A percentile compares a stretch with the other conserved stretches of the same genome.
phyloP scores from a whole-genome alignment of 2,797 vertebrate genomes.

The Acanthis flammea region DNA sequence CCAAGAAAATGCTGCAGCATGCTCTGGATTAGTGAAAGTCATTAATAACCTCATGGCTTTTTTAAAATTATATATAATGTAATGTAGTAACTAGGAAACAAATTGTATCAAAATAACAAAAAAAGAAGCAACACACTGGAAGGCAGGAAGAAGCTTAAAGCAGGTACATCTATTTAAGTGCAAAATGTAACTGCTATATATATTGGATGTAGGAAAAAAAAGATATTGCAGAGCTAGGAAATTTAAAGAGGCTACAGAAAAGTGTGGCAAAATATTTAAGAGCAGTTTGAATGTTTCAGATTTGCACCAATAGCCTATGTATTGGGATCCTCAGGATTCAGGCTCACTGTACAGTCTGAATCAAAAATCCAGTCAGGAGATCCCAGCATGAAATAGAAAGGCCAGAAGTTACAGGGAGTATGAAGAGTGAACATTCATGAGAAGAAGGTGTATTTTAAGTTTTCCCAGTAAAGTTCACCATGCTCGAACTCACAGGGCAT shows the following conservation, averaged over 20 bases:
- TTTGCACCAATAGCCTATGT: background rate
- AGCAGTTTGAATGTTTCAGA: background rate
- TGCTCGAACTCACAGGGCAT: background rate
- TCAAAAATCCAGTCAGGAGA: background rate
- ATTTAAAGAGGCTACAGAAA: background rate
- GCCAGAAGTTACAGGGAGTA: background rate
- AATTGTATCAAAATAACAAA: background rate
- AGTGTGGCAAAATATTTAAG: background rate
- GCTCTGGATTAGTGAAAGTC: background rate
- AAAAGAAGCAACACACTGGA: background rate
- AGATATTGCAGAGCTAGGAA: background rate
- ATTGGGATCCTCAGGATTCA: background rate
- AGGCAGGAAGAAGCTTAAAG: background rate
- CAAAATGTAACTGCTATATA: background rate
- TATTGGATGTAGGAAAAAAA: fast-evolving
- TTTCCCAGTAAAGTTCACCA: background rate
- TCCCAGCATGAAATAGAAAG: background rate
- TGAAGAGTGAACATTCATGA: background rate
- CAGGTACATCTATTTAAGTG: background rate
- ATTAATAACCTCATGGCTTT: background rate
- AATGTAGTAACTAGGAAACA: background rate
- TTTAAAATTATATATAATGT: background rate
- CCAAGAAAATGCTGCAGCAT: background rate
- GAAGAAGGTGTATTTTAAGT: background rate
- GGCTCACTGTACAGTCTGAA: background rate